phyloP scores from a whole-genome alignment of 2,888 invertebrate species.

The Agrotis clavis region DNA sequence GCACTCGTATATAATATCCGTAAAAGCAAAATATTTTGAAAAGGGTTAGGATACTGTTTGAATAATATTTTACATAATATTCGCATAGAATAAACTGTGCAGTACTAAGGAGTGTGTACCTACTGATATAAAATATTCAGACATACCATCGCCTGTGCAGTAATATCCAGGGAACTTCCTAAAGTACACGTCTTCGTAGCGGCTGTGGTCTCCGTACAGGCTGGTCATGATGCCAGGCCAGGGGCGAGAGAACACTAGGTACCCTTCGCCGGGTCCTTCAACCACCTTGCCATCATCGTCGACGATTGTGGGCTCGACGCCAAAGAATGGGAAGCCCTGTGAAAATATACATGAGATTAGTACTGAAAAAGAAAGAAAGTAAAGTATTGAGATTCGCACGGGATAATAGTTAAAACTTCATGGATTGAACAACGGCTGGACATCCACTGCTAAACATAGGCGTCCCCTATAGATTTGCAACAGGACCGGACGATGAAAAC shows the following conservation, averaged over 20 bases:
- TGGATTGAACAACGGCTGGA: too few relatives aligned
- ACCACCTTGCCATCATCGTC: constrained; percentile 97
- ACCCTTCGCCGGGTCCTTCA: constrained; percentile 97
- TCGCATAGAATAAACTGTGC: neutral
- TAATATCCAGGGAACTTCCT: constrained; percentile 99
- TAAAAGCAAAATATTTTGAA: constrained; percentile 25
- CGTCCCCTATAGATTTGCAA: too few relatives aligned
- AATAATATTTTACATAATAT: constrained; percentile 30
- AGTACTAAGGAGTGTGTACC: too few relatives aligned
- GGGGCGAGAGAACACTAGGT: constrained; percentile 97
- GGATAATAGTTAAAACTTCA: too few relatives aligned
- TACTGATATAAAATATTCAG: neutral
- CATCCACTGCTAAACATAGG: too few relatives aligned
- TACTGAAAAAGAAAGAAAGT: too few relatives aligned
- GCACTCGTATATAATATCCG: too few relatives aligned
- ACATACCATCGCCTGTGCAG: constrained; percentile 98
- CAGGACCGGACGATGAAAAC: too few relatives aligned
- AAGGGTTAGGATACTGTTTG: constrained; percentile 1
- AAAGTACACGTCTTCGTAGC: constrained; percentile 98
- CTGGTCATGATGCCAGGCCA: constrained; percentile 99
- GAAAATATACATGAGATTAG: constrained; percentile 46
- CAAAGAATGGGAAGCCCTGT: constrained; percentile 99
- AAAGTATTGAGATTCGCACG: too few relatives aligned
- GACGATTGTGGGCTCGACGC: constrained; percentile 96
- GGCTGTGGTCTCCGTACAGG: constrained; percentile 97